Base-by-base conservation (phyloP, 2,888 invertebrate genomes). In the Leptinotarsa rubiginosa region DNA sequence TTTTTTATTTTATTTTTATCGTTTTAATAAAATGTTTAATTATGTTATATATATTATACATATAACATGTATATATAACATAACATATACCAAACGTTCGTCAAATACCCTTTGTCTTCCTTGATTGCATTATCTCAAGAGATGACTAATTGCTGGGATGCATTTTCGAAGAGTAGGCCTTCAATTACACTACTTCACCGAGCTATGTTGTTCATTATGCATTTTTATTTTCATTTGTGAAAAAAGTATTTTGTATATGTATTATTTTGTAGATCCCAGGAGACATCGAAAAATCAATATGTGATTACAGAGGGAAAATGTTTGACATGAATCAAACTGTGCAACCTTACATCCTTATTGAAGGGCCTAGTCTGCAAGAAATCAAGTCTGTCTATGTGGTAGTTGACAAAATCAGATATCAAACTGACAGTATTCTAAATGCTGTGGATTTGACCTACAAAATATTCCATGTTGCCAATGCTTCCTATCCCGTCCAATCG, bases 311-410 rank as follows among this genome's bases (percentile, higher is more conserved):
- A 20, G 47, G 67, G 31, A 70, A 67, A 41, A 69, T 65, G 20
- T 64, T 56, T 7, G 20, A 47, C n/a, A 47, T 47, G 50, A 64
- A 76, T 25, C 76, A 69, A 68, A 69, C 74, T 49, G 70, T 74
- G 16, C 71, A 76, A 72, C 73, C 73, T 4, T 70, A 73, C 25
- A 25, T 73, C 7, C 47, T 76, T 25, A 68, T 76, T 15, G 73
- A 76, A 52, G 76, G 76, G 25, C 68, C 70, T 59, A 47, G 59
- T 16, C 52, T 74, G 47, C 47, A 47, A 25, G 16, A 49, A 31
- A 31, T 31, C 31, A 31, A 31, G 31, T 31, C 5, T 5, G 1
- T 69, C 0, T 76, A 74, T 41, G 70, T 74, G 18, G 59, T 76
- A 20, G 47, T 76, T 22, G 74, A 74, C 62, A 31, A 69, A 65